A percentile compares a stretch with the other conserved stretches of the same genome.
phyloP scores from a whole-genome alignment of 1,140 invertebrate genomes.

The Procambarus virginalis region DNA sequence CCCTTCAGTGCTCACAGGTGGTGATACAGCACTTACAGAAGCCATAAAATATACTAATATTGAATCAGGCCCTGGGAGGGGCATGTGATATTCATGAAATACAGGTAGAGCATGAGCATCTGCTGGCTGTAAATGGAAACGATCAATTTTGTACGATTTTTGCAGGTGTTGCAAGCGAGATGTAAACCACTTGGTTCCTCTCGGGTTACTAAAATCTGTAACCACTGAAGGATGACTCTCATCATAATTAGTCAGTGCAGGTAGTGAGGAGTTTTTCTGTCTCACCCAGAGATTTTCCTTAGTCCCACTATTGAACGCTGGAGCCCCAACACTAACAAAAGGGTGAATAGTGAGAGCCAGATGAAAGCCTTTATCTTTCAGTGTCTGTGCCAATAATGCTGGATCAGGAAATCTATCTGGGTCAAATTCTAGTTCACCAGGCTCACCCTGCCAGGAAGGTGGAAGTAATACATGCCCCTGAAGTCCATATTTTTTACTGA shows the following conservation, averaged over 20 bases:
- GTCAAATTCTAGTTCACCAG: slow-evolving; percentile 60
- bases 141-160: slow-evolving; percentile 51
- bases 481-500: slow-evolving; percentile 29
- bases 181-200: slow-evolving; percentile 46
- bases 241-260: slow-evolving; percentile 49
- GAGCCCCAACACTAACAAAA: slow-evolving; percentile 43
- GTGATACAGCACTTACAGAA: slow-evolving; percentile 50
- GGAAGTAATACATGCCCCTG: slow-evolving; percentile 58
- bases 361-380: slow-evolving; percentile 44
- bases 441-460: slow-evolving; percentile 46
- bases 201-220: slow-evolving; percentile 61
- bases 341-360: slow-evolving; percentile 53
- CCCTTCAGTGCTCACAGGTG: slow-evolving; percentile 60
- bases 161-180: slow-evolving; percentile 24
- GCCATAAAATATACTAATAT: slow-evolving; percentile 53
- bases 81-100: slow-evolving; percentile 45
- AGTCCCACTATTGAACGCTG: slow-evolving; percentile 40
- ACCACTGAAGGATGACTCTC: slow-evolving; percentile 34
- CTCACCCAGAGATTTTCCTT: slow-evolving; percentile 47
- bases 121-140: slow-evolving; percentile 63
- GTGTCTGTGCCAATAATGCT: background rate
- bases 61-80: slow-evolving; percentile 32
- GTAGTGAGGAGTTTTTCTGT: slow-evolving; percentile 44
- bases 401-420: slow-evolving; percentile 56
- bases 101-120: slow-evolving; percentile 46